A percentile compares a stretch with the other conserved stretches of the same genome.
Evolutionary conservation across 2,113 vertebrate species (phyloP).

Genomic region (Coptodon rendalli): DNA sequence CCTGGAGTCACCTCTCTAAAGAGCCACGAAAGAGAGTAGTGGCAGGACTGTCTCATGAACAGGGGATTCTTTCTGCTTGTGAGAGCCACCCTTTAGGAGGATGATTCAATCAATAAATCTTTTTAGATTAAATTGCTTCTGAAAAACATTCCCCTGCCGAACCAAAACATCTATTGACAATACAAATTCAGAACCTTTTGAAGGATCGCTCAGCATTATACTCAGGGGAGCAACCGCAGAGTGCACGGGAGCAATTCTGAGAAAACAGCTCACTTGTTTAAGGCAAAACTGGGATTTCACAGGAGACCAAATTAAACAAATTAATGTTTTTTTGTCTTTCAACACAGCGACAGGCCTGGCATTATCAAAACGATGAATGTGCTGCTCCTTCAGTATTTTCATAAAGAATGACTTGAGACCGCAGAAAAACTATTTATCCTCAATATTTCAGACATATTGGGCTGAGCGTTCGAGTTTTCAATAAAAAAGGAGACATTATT

Average conservation of each 20-base stretch:
- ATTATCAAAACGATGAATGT: not conserved
- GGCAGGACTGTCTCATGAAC: not conserved
- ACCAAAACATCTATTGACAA: slow-evolving; percentile 47
- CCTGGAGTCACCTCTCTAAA: slow-evolving; percentile 15
- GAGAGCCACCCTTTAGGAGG: slow-evolving; percentile 1
- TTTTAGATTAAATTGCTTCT: slow-evolving; percentile 45
- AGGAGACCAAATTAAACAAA: slow-evolving; percentile 37
- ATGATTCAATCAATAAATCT: slow-evolving; percentile 37
- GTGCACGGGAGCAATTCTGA: not conserved
- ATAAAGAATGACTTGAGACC: not conserved
- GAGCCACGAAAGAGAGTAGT: not conserved
- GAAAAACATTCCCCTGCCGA: not conserved
- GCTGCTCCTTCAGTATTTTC: not conserved
- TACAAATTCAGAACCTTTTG: slow-evolving; percentile 12
- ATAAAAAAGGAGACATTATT: not conserved
- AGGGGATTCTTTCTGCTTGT: not conserved
- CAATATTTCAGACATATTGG: not conserved
- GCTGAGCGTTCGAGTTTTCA: not conserved
- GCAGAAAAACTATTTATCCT: not conserved
- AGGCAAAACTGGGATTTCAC: not conserved
- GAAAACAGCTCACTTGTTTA: not conserved
- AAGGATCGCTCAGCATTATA: not conserved
- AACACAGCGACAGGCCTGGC: not conserved
- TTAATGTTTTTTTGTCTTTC: not conserved
- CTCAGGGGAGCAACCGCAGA: not conserved